A percentile compares a stretch with the other conserved stretches of the same genome.
These are phyloP conservation scores for Cancer borealis DNA, from an alignment of 2,888 invertebrate genomes.

Conservation along the genomic window DNA sequence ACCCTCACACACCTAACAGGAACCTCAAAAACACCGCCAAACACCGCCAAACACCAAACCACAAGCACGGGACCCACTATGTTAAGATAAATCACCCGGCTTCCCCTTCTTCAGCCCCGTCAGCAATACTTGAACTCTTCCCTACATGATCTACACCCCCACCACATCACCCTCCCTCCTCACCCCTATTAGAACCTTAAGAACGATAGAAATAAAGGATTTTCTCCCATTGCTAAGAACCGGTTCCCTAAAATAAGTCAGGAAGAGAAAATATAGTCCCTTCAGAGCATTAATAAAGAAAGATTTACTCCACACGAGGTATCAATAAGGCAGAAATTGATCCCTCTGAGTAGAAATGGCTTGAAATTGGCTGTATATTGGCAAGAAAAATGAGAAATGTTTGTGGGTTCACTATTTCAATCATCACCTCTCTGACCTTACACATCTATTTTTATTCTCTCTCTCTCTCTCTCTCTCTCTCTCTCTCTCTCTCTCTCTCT, in stretches of 20 bases:
- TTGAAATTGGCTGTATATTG: neutral
- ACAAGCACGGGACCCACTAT: too few species aligned
- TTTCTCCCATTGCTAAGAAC: too few species aligned
- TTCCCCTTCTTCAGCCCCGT: too few species aligned
- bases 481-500: slow-evolving; percentile 9
- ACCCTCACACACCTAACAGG: neutral
- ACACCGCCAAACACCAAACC: too few species aligned
- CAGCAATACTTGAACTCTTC: too few species aligned
- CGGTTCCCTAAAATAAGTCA: neutral
- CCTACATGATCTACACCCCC: too few species aligned
- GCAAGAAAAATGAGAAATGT: neutral
- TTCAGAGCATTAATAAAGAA: neutral
- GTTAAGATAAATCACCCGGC: too few species aligned
- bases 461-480: slow-evolving; percentile 46
- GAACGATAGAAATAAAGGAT: neutral
- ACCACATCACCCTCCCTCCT: too few species aligned
- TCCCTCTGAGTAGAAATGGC: neutral
- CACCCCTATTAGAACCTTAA: neutral
- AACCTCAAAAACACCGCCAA: neutral
- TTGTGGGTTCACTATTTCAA: neutral
- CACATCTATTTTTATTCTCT: neutral
- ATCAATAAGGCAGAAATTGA: neutral
- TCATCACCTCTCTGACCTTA: slow-evolving; percentile 9
- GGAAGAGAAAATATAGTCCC: neutral
- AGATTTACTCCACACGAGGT: neutral